Evolutionary conservation across 2,888 invertebrate species (phyloP).

Genomic region (Diplazon laetatorius): DNA sequence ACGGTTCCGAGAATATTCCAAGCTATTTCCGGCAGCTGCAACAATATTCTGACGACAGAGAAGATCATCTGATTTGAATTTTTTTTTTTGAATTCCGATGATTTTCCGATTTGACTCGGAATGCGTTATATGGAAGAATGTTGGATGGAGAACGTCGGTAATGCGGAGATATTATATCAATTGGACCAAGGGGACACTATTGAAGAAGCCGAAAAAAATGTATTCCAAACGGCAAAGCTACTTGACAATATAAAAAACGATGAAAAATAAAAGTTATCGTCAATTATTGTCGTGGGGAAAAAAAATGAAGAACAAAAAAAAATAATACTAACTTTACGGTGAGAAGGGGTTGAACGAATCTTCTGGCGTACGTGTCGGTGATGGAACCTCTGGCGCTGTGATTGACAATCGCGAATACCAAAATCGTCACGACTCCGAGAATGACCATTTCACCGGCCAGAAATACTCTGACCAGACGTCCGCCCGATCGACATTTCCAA

Average conservation of each 20-base stretch:
- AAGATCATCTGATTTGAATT: too few relatives aligned
- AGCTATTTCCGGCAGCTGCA: conserved; percentile 90
- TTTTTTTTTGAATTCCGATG: too few relatives aligned
- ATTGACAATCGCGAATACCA: conserved; percentile 87
- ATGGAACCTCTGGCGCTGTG: conserved; percentile 91
- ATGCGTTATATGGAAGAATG: too few relatives aligned
- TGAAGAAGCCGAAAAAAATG: too few relatives aligned
- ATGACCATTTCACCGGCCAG: conserved; percentile 88
- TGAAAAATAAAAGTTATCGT: conserved; percentile 16
- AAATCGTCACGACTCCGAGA: conserved; percentile 86
- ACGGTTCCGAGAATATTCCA: conserved; percentile 92
- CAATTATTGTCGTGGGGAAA: too few relatives aligned
- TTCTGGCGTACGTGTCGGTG: conserved; percentile 88
- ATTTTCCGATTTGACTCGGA: too few relatives aligned
- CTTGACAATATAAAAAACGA: background rate
- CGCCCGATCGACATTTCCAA: conserved; percentile 88
- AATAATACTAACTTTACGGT: conserved; percentile 86
- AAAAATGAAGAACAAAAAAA: too few relatives aligned
- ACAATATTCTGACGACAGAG: conserved; percentile 87
- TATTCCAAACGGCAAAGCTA: too few relatives aligned
- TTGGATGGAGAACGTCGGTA: too few relatives aligned
- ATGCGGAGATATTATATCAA: too few relatives aligned
- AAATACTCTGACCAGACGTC: conserved; percentile 88
- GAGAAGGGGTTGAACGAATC: conserved; percentile 88
- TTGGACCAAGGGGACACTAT: too few relatives aligned